Conservation (phyloP, 92 coral and sea anemone species). For the Porites rus region DNA sequence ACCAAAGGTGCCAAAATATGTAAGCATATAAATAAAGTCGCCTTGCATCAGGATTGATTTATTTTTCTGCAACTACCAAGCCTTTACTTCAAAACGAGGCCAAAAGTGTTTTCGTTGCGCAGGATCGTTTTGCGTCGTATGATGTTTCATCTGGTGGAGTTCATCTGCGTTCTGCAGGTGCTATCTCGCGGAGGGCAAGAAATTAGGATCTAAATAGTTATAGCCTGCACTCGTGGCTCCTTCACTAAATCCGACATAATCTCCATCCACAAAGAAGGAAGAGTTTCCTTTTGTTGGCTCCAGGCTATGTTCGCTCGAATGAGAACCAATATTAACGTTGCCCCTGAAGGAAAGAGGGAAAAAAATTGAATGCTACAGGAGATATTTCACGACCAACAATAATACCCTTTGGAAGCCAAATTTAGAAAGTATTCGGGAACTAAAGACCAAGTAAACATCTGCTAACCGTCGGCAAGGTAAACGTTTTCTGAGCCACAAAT, state of each 20-base stretch:
- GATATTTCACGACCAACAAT: too few species aligned
- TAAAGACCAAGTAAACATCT: too few species aligned
- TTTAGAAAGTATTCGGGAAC: too few species aligned
- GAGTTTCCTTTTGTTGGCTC: slow-evolving; percentile 68
- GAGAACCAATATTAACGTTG: slow-evolving; percentile 63
- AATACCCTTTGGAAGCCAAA: too few species aligned
- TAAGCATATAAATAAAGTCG: too few species aligned
- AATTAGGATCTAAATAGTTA: slow-evolving; percentile 95
- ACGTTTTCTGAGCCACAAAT: too few species aligned
- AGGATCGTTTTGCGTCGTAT: background rate
- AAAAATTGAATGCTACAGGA: too few species aligned
- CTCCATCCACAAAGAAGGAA: slow-evolving; percentile 88
- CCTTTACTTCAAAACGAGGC: background rate
- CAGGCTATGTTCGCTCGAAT: slow-evolving; percentile 73
- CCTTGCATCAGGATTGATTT: too few species aligned
- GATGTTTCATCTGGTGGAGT: too few species aligned
- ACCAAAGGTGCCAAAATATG: too few species aligned
- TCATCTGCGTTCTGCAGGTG: background rate
- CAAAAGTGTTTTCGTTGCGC: background rate
- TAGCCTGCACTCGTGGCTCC: slow-evolving; percentile 79
- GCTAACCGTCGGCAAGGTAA: too few species aligned
- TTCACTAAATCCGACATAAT: slow-evolving; percentile 83
- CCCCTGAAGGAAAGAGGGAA: slow-evolving; percentile 44
- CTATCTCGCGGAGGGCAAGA: slow-evolving; percentile 96
- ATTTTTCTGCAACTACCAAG: background rate